Conservation (phyloP, 2,113 vertebrate species). For the Origma solitaria region DNA sequence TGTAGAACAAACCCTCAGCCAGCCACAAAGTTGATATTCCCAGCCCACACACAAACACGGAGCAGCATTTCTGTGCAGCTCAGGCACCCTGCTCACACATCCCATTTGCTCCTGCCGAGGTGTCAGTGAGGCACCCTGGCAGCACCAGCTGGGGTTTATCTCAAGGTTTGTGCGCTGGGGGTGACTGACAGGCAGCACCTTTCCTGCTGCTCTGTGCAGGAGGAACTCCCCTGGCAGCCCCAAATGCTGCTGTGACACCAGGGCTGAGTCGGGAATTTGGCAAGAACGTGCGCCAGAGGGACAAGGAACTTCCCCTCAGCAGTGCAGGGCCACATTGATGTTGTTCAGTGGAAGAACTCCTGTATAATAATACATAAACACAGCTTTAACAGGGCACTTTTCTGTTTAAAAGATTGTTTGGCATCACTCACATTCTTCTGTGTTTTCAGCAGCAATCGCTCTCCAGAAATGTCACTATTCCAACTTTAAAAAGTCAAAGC, state of each 20-base stretch:
- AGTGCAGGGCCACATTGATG: neutral
- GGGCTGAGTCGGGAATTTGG: neutral
- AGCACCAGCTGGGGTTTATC: neutral
- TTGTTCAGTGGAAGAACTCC: neutral
- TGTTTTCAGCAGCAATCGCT: neutral
- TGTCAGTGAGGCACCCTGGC: neutral
- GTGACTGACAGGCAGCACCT: neutral
- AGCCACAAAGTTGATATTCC: neutral
- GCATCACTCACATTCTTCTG: neutral
- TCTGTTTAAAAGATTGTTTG: neutral
- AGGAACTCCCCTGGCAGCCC: neutral
- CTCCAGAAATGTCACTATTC: neutral
- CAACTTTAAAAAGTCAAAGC: neutral
- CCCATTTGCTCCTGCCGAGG: neutral
- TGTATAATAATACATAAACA: neutral
- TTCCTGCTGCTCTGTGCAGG: neutral
- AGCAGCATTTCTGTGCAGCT: no score
- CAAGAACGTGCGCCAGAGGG: neutral
- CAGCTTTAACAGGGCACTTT: neutral
- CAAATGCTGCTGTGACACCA: neutral
- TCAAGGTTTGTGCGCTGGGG: no score
- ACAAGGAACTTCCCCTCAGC: neutral
- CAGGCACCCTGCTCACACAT: neutral
- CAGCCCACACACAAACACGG: neutral
- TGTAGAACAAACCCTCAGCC: neutral